phyloP scores from a whole-genome alignment of 2,797 vertebrate species.

The Trachops cirrhosus region DNA sequence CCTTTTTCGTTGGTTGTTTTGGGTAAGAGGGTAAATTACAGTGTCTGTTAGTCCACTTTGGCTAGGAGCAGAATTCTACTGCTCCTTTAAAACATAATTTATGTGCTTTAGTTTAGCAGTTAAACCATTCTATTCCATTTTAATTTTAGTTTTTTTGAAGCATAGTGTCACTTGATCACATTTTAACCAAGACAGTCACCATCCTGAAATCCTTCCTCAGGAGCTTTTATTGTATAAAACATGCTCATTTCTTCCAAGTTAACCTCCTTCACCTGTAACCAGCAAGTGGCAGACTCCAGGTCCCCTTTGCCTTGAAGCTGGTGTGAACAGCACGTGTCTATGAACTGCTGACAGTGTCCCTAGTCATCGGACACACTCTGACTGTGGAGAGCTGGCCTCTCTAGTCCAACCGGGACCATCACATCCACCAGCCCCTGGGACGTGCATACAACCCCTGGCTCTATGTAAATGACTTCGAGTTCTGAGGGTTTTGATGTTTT shows the following conservation, averaged over 20 bases:
- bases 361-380: not conserved
- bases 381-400: not conserved
- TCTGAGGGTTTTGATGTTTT: not conserved
- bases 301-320: not conserved
- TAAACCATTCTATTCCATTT: not conserved
- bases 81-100: not conserved
- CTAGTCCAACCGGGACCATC: not conserved
- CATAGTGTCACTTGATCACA: not conserved
- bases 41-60: not conserved
- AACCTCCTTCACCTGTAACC: not conserved
- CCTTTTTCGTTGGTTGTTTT: not conserved
- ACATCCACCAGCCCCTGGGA: not conserved
- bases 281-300: not conserved
- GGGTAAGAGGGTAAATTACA: not conserved
- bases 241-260: not conserved
- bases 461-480: not conserved
- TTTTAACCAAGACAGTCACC: conserved; percentile 7
- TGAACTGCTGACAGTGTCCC: not conserved
- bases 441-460: not conserved
- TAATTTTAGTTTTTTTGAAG: not conserved
- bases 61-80: not conserved
- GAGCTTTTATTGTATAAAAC: not conserved
- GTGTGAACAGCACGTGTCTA: not conserved
- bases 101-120: conserved; percentile 21
- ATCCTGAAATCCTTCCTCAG: not conserved